Base-by-base conservation (phyloP, 2,797 vertebrate genomes). In the Bucorvus abyssinicus region DNA sequence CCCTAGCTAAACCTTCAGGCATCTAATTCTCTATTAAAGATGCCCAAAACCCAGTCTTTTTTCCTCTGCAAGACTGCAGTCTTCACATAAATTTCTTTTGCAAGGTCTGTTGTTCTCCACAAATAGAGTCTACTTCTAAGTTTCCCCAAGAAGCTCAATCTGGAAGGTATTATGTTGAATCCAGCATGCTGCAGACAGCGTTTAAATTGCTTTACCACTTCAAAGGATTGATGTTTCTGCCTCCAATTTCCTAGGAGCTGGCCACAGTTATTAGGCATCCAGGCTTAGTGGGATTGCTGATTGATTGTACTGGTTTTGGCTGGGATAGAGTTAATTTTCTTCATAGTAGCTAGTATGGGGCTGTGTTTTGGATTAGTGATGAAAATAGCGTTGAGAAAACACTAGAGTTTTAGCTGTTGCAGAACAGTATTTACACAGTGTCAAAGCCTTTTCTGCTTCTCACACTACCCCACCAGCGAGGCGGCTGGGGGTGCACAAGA, bases 381-480 rank as follows among this genome's bases (percentile, higher is more conserved):
- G 9, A 36, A 55, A 74, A 44, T 9, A 49, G 5, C n/a, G n/a
- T n/a, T 86, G 36, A 52, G 32, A 73, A 3, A 4, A 9, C 44
- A 57, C 23, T 4, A 4, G 27, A 45, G 21, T 40, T 74, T 49
- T n/a, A 9, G 19, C 4, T 38, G 4, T 18, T 36, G 36, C 2
- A 2, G 32, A 80, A 17, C 32, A 56, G 20, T 26, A 3, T 49
- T n/a, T 50, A 40, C 38, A 20, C 6, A 12, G 30, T 4, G 7
- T 14, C 12, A 27, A 57, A 32, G 24, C 1, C 6, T 30, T 47
- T 84, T 67, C 67, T 79, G 26, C 34, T 84, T 17, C 18, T 70
- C 44, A 6, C 3, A 1, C 14, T 2, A 13, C n/a, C 13, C 15
- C 2, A 1, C 18, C 38, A 59, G 38, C 1, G 0, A 59, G 29